phyloP scores from a whole-genome alignment of 2,888 invertebrate genomes.

The Meloe dianella region DNA sequence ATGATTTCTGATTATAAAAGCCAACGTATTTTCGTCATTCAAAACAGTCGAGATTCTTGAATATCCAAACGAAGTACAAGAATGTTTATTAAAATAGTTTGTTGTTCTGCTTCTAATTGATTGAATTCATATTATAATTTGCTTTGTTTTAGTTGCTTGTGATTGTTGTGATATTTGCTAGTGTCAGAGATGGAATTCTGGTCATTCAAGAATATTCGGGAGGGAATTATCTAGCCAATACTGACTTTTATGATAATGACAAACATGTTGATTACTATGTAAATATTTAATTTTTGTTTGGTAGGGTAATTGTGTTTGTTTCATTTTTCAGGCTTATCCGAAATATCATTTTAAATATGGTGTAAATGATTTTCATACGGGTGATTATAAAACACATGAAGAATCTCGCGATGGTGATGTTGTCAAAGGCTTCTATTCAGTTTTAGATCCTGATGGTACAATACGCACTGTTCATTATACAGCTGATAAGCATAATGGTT shows the following conservation, averaged over 20 bases:
- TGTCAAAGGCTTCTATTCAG: conserved; percentile 56
- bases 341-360: conserved; percentile 65
- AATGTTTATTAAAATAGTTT: conserved; percentile 7
- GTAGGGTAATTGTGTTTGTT: background rate
- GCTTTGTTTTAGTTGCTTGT: background rate
- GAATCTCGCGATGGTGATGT: conserved; percentile 66
- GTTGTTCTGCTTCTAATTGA: background rate
- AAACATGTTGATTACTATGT: conserved; percentile 30
- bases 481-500: conserved; percentile 49
- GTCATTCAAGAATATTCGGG: background rate
- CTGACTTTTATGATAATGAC: conserved; percentile 37
- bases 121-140: background rate
- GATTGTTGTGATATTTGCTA: background rate
- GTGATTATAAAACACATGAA: conserved; percentile 65
- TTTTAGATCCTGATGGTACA: conserved; percentile 49
- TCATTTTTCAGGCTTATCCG: conserved; percentile 59
- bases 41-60: background rate
- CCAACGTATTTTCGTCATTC: background rate
- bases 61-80: background rate
- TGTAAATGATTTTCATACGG: conserved; percentile 65
- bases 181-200: background rate
- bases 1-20: background rate
- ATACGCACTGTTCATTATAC: conserved; percentile 50
- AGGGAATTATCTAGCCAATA: conserved; percentile 14
- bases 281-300: conserved; percentile 5